Evolutionary conservation across 2,888 invertebrate genomes (phyloP), one percentile per base, ranked within the genome.

Genomic region (Orthosia gothica): DNA sequence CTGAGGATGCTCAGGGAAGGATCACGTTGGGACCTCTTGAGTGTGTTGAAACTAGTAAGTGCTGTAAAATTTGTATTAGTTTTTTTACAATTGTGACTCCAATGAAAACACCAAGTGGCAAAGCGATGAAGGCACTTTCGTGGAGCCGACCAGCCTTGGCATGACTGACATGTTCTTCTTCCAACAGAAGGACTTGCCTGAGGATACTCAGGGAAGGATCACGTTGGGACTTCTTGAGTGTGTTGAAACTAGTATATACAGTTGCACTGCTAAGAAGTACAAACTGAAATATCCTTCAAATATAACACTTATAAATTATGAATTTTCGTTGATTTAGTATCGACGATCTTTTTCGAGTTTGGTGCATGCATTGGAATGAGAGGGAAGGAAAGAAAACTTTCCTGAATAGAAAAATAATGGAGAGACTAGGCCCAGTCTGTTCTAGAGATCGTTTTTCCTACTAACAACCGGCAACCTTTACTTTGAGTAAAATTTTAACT

Each of bases 31-130:
- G 99, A 5, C 98, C 99, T 2, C 95, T 99, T 85, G 98, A 99
- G 94, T 99, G 99, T 95, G 99, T 99, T 70, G 99, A 99, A 97
- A 99, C 99, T 74, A 99, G 99, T 99, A 96, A 97, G 98, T 96
- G 55, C 12, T 20, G 20, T 45, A 40, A 11, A 40, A 12, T 49
- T 40, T n/a, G 7, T 0, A 59, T n/a, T 1, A n/a, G 7, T n/a
- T 15, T 32, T 32, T 40, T 87, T 99, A 99, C 95, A 99, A 99
- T 94, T 99, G 99, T 91, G 99, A 99, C 93, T 98, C 98, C 20
- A 98, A 98, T 67, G 98, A 98, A 90, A 98, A 98, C 5, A 80
- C 76, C 86, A 98, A 99, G 93, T 99, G 99, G 99, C 97, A 98
- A 83, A 98, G 98, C 2, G 99, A 99, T 91, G 98, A 99, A 94